Evolutionary conservation across 2,797 vertebrate species (phyloP), one percentile per base, ranked within the genome.

Genomic region (Hafferia zeledoni): DNA sequence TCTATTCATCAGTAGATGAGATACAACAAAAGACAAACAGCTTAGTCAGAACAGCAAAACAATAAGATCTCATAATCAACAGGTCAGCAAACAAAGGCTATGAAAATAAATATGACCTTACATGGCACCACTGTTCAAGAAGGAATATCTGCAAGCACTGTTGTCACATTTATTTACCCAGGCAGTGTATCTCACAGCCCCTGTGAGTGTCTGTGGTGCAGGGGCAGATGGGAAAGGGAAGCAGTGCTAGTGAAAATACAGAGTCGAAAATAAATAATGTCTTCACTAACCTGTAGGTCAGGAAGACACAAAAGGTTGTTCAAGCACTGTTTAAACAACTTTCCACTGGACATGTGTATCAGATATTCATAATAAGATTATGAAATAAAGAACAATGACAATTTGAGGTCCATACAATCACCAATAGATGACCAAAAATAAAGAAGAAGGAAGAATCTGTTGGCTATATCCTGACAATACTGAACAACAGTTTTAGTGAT

Each of bases 91-190:
- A 87, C 85, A 95, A 94, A 94, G 82, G 65, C 85, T 78, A 41
- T 63, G 72, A 94, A 96, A 96, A 96, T 95, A 96, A 95, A 91
- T 93, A 88, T 28, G 87, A 91, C 87, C 84, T 94, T 91, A 78
- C 0, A 1, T 81, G 85, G 57, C 80, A 83, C 31, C 3, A 3
- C 39, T 78, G 72, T 69, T 90, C 78, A 19, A 78, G 87, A 65
- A 92, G 87, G 39, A 78, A 83, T 65, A 89, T 83, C 57, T 93
- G 82, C 76, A 83, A 83, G 57, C 84, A 85, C 87, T 93, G 84
- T 94, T 96, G 79, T 88, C 57, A 47, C 57, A 64, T 91, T 94
- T 96, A 94, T 94, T 96, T 94, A 92, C 69, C 17, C 72, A 74
- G 53, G 65, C 84, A 87, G 55, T 55, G 25, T 52, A 71, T 89